A percentile compares a stretch with the other conserved stretches of the same genome.
Evolutionary conservation across 2,888 invertebrate genomes (phyloP).

Genomic region (Acholoe squamosa): DNA sequence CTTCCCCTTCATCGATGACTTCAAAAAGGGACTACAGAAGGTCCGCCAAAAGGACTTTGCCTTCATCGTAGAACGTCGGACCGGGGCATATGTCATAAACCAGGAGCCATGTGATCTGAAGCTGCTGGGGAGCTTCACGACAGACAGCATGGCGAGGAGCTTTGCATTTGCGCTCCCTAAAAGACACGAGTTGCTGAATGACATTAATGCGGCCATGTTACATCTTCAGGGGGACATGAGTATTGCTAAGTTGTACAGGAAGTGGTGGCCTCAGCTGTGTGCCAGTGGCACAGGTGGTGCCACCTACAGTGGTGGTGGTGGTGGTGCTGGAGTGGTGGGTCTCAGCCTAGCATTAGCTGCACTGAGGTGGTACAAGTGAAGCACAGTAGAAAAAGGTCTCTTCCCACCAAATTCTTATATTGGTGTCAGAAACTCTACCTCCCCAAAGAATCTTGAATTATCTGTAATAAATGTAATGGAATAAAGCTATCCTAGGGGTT

Average conservation of each 20-base stretch:
- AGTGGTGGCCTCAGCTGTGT: conserved; percentile 40
- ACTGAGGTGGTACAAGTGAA: too few relatives aligned
- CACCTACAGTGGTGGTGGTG: not conserved
- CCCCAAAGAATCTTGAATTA: too few relatives aligned
- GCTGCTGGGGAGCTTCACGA: conserved; percentile 24
- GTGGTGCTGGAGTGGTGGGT: too few relatives aligned
- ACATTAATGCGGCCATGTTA: conserved; percentile 48
- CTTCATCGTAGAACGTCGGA: conserved; percentile 21
- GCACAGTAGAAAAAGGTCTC: too few relatives aligned
- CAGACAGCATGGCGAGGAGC: conserved; percentile 10
- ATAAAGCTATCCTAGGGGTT: too few relatives aligned
- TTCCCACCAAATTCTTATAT: too few relatives aligned
- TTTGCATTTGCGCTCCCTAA: conserved; percentile 41
- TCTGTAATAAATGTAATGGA: too few relatives aligned
- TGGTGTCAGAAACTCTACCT: too few relatives aligned
- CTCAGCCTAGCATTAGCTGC: too few relatives aligned
- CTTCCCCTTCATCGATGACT: not conserved
- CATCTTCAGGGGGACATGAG: conserved; percentile 37
- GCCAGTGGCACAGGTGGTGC: not conserved
- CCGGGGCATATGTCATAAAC: not conserved
- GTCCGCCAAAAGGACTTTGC: conserved; percentile 38
- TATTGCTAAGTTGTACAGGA: conserved; percentile 13
- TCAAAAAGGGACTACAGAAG: not conserved
- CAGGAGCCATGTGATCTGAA: conserved; percentile 15
- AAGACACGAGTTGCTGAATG: not conserved